Conservation (phyloP, 1,140 invertebrate species). For the Elysia chlorotica region DNA sequence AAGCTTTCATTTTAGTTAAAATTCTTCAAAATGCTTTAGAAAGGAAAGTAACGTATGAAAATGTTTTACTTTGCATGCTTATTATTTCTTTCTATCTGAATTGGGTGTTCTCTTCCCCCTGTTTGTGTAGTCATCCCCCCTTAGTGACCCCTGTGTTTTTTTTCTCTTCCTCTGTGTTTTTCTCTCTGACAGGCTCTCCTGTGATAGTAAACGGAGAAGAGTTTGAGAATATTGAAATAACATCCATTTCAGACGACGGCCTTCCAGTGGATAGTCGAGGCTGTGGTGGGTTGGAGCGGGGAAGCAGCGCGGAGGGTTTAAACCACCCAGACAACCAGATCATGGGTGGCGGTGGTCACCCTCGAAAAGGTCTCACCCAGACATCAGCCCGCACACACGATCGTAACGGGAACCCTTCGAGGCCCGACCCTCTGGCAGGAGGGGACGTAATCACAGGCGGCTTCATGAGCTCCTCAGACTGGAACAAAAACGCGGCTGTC, state of each 20-base stretch:
- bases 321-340: neutral
- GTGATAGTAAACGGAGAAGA: slow-evolving; percentile 61
- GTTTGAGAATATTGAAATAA: slow-evolving; percentile 60
- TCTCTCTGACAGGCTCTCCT: slow-evolving; percentile 52
- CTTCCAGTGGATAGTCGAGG: no score
- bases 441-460: slow-evolving; percentile 19
- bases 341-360: no score
- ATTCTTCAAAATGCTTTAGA: no score
- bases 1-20: no score
- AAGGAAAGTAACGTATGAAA: no score
- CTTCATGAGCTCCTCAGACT: slow-evolving; percentile 24
- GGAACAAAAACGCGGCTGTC: slow-evolving; percentile 38
- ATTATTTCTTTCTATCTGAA: neutral
- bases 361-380: no score
- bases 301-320: neutral
- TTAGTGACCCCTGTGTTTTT: neutral
- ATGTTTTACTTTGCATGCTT: no score
- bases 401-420: neutral
- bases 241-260: slow-evolving; percentile 27
- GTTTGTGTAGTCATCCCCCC: neutral
- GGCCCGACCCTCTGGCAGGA: neutral
- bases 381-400: no score
- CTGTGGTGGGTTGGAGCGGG: slow-evolving; percentile 16
- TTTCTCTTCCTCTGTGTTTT: slow-evolving; percentile 10
- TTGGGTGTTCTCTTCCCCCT: neutral